Conservation (phyloP, 2,113 vertebrate genomes). For the Pangasianodon hypophthalmus region DNA sequence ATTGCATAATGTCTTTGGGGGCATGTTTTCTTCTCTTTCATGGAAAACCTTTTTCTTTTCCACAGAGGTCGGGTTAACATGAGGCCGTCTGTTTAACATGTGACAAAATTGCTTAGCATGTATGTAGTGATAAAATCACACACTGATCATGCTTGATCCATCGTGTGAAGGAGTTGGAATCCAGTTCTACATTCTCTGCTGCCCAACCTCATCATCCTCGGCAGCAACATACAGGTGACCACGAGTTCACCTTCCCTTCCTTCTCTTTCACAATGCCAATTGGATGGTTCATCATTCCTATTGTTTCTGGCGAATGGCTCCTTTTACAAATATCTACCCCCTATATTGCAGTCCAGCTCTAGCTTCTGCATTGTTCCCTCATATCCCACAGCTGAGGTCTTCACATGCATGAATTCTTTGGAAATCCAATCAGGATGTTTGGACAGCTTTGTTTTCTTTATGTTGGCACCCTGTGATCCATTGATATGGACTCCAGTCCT, state of each 20-base stretch:
- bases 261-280: constrained; percentile 30
- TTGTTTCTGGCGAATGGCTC: constrained; percentile 12
- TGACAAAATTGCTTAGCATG: background rate
- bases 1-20: background rate
- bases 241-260: background rate
- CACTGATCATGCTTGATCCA: background rate
- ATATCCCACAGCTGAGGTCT: background rate
- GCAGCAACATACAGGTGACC: constrained; percentile 17
- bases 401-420: background rate
- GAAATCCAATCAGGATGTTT: constrained; percentile 56
- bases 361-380: background rate
- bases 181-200: constrained; percentile 22
- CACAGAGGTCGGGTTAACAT: background rate
- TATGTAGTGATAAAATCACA: background rate
- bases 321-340: background rate
- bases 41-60: background rate
- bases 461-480: constrained; percentile 35
- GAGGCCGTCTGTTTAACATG: background rate
- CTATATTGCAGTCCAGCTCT: background rate
- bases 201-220: constrained; percentile 50
- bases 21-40: background rate
- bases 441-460: constrained; percentile 65
- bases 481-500: constrained; percentile 33
- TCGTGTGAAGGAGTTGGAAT: constrained; percentile 19
- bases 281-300: background rate